A percentile compares a stretch with the other conserved stretches of the same genome.
Conservation (phyloP, 92 coral and sea anemone genomes). For the Umimayanthus chanpuru region DNA sequence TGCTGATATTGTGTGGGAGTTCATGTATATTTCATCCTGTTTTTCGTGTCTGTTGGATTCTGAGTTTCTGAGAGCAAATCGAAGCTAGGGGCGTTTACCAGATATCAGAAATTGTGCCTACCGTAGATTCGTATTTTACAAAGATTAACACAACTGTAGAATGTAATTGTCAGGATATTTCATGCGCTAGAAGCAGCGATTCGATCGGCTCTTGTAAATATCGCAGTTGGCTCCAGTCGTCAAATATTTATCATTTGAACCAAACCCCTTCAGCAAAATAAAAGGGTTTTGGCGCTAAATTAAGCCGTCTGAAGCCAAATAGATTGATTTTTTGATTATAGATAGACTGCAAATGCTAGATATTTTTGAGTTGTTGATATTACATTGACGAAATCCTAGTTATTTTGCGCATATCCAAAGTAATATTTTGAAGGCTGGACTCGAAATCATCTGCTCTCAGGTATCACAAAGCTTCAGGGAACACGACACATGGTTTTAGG, state of each 20-base stretch:
- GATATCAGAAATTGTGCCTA: not conserved
- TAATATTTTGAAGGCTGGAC: not conserved
- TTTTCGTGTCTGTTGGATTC: not conserved
- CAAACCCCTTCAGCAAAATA: slow-evolving; percentile 31
- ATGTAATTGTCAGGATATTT: not conserved
- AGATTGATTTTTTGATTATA: not conserved
- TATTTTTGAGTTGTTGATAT: slow-evolving; percentile 7
- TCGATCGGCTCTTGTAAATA: slow-evolving; percentile 8
- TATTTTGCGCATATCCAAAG: not conserved
- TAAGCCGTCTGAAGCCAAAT: slow-evolving; percentile 13
- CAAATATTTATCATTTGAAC: slow-evolving; percentile 43
- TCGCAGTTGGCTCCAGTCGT: slow-evolving; percentile 25
- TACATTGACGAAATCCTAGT: not conserved
- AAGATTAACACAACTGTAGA: not conserved
- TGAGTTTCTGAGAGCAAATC: not conserved
- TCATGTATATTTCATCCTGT: slow-evolving; percentile 37
- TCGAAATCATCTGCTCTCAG: slow-evolving; percentile 26
- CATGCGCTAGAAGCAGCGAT: not conserved
- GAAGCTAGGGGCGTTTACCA: slow-evolving; percentile 45
- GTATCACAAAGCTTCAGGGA: not conserved
- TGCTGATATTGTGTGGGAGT: slow-evolving; percentile 31
- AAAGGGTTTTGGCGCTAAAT: slow-evolving; percentile 23
- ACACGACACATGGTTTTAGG: slow-evolving; percentile 18
- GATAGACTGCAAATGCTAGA: not conserved
- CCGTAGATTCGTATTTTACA: not conserved